A percentile compares a stretch with the other conserved stretches of the same genome.
Evolutionary conservation across 2,888 invertebrate genomes (phyloP).

Genomic region (Aproaerema taeniolella): DNA sequence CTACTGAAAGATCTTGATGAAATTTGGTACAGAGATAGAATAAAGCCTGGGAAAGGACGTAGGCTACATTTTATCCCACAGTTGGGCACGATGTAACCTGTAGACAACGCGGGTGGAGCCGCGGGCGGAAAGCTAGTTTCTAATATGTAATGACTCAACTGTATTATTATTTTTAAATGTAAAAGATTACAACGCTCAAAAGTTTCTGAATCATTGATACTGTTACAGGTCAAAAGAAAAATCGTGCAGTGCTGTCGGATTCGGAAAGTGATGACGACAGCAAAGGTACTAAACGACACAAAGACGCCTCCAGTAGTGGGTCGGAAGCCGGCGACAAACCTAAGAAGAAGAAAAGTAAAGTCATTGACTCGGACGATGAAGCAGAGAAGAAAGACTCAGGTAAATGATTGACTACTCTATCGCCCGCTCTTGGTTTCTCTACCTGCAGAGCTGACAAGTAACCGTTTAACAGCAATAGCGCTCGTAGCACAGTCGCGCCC

Average conservation of each 20-base stretch:
- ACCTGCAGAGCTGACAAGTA: too few species aligned
- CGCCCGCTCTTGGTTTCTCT: too few species aligned
- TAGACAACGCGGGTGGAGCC: too few species aligned
- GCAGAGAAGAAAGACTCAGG: constrained; percentile 20
- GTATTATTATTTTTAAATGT: neutral
- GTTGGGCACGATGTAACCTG: too few species aligned
- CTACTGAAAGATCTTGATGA: too few species aligned
- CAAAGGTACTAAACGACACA: constrained; percentile 46
- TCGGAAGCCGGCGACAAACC: constrained; percentile 61
- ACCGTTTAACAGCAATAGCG: too few species aligned
- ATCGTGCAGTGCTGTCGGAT: constrained; percentile 65
- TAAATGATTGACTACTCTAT: neutral
- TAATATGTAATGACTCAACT: neutral
- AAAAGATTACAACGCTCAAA: neutral
- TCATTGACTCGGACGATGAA: constrained; percentile 84
- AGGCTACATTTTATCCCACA: too few species aligned
- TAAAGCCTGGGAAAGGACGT: too few species aligned
- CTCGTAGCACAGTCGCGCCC: too few species aligned
- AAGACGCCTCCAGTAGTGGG: constrained; percentile 64
- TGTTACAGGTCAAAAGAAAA: constrained; percentile 55
- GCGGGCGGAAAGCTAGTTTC: too few species aligned
- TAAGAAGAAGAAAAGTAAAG: constrained; percentile 71
- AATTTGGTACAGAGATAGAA: too few species aligned
- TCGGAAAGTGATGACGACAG: constrained; percentile 66
- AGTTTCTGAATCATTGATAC: too few species aligned